Evolutionary conservation across 2,797 vertebrate species (phyloP).

Genomic region (Rhinophrynus dorsalis): DNA sequence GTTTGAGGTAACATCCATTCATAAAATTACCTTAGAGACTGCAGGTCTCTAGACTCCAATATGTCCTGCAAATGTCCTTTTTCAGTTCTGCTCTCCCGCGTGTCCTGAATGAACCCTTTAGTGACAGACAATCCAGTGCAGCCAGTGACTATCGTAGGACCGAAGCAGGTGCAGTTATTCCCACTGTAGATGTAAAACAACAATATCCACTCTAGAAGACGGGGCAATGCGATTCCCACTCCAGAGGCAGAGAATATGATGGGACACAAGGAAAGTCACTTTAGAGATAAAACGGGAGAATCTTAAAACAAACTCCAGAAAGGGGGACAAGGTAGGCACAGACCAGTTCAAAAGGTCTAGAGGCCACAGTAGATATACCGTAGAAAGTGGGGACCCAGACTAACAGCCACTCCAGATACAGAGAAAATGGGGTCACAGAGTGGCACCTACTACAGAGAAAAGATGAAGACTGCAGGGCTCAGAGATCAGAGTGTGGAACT

Average conservation of each 20-base stretch:
- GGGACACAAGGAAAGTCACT: no score
- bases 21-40: conserved; percentile 20
- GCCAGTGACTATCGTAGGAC: not conserved
- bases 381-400: not conserved
- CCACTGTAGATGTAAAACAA: no score
- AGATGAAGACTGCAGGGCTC: not conserved
- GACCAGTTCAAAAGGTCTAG: no score
- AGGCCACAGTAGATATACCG: no score
- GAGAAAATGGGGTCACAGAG: no score
- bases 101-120: not conserved
- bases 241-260: no score
- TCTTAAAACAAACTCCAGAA: no score
- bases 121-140: not conserved
- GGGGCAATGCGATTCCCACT: no score
- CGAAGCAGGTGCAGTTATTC: conserved; percentile 31
- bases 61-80: not conserved
- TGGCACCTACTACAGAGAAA: no score
- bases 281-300: no score
- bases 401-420: not conserved
- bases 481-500: not conserved
- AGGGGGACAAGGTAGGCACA: not conserved
- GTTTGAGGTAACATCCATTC: no score
- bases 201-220: not conserved
- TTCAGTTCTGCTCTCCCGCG: not conserved
- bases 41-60: not conserved